These are phyloP conservation scores for Aphaenogaster ashmeadi DNA, from an alignment of 1,140 invertebrate genomes.

Conservation along the genomic window DNA sequence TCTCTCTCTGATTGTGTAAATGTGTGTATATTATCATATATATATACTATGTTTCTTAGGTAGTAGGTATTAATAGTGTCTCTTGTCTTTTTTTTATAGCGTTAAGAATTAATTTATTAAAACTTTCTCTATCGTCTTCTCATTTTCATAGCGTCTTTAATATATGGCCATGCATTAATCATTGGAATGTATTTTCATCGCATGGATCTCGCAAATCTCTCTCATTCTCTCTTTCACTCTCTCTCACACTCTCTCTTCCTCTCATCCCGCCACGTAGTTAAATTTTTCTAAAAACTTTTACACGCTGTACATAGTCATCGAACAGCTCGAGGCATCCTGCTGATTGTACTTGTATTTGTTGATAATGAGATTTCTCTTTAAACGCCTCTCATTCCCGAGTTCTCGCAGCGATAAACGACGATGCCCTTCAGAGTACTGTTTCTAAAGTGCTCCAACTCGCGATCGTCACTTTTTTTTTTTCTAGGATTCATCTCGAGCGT, in stretches of 20 bases:
- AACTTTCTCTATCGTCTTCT: slow-evolving; percentile 81
- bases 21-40: slow-evolving; percentile 34
- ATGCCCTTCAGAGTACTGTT: slow-evolving; percentile 20
- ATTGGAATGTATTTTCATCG: slow-evolving; percentile 46
- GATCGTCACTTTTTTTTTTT: slow-evolving; percentile 21
- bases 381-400: slow-evolving; percentile 29
- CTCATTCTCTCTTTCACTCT: slow-evolving; percentile 27
- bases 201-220: slow-evolving; percentile 17
- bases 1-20: slow-evolving; percentile 53
- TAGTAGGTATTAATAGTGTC: slow-evolving; percentile 74
- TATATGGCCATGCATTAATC: slow-evolving; percentile 72
- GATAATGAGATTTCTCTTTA: slow-evolving; percentile 50
- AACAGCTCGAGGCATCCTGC: slow-evolving; percentile 69
- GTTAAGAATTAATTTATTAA: slow-evolving; percentile 82
- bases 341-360: slow-evolving; percentile 53
- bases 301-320: slow-evolving; percentile 61
- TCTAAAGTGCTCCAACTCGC: slow-evolving; percentile 27
- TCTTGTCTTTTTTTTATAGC: slow-evolving; percentile 70
- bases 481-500: slow-evolving; percentile 67
- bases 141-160: slow-evolving; percentile 76
- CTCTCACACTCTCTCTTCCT: not conserved
- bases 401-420: slow-evolving; percentile 36
- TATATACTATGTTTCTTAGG: slow-evolving; percentile 69
- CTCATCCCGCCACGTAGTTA: slow-evolving; percentile 53
- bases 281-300: slow-evolving; percentile 73